A percentile compares a stretch with the other conserved stretches of the same genome.
These are phyloP conservation scores for Myiozetetes cayanensis DNA, from an alignment of 2,113 vertebrate genomes.

Conservation along the genomic window DNA sequence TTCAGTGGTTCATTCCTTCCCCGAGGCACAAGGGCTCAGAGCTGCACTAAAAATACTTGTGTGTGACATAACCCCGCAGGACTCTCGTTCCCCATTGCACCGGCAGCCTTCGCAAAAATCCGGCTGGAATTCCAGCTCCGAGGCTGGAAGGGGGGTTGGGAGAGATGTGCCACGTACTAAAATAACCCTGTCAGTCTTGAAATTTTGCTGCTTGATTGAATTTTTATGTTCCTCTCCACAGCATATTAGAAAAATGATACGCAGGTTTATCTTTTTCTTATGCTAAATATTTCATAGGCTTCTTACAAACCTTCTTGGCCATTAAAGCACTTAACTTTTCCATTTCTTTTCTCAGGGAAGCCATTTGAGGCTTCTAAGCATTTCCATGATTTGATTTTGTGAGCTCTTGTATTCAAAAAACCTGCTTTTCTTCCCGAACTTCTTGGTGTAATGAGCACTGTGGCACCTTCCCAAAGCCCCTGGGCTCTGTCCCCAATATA, in stretches of 20 bases:
- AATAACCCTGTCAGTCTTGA: neutral
- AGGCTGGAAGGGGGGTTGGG: neutral
- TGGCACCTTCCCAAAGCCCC: neutral
- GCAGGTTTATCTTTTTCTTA: neutral
- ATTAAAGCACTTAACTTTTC: neutral
- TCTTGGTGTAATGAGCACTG: neutral
- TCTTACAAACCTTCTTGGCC: neutral
- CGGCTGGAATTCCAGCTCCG: neutral
- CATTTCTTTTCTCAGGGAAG: neutral
- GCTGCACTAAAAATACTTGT: slow-evolving; percentile 51
- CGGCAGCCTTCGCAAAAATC: slow-evolving; percentile 20
- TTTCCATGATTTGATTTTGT: neutral
- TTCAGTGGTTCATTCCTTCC: slow-evolving; percentile 46
- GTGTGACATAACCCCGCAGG: slow-evolving; percentile 57
- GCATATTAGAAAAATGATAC: accelerated
- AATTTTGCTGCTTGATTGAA: neutral
- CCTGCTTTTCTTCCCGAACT: neutral
- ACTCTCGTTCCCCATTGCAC: slow-evolving; percentile 1
- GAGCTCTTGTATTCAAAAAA: neutral
- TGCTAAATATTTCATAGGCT: neutral
- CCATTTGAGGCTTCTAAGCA: neutral
- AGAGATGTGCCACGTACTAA: neutral
- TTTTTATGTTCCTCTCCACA: neutral
- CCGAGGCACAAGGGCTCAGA: slow-evolving; percentile 31
- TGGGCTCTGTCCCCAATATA: neutral